A percentile compares a stretch with the other conserved stretches of the same genome.
Conservation (phyloP, 2,888 invertebrate genomes). For the Cheilosia grossa region DNA sequence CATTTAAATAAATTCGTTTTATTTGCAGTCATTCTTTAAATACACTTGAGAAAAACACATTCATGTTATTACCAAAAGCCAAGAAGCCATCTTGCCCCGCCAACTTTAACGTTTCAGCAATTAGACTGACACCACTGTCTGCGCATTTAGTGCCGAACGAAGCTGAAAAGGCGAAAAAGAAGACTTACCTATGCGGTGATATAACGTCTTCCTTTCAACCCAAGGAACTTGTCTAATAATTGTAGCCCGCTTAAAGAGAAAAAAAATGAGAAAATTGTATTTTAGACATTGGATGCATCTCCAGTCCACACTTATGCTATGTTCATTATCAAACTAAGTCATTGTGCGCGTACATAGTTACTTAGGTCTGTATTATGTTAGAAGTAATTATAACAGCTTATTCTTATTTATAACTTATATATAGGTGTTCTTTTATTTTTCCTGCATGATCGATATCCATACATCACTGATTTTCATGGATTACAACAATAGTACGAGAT, state of each 20-base stretch:
- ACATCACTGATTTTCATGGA: too few species aligned
- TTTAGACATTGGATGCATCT: slow-evolving; percentile 48
- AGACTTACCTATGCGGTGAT: slow-evolving; percentile 56
- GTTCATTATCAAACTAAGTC: slow-evolving; percentile 34
- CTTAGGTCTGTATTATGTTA: neutral
- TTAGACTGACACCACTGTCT: slow-evolving; percentile 21
- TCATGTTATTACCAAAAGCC: slow-evolving; percentile 27
- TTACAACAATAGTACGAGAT: too few species aligned
- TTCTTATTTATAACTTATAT: too few species aligned
- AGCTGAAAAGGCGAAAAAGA: slow-evolving; percentile 58
- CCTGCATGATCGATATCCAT: too few species aligned
- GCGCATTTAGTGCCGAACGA: slow-evolving; percentile 16
- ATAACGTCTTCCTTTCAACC: slow-evolving; percentile 53
- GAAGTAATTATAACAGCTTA: too few species aligned
- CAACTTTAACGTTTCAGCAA: slow-evolving; percentile 21
- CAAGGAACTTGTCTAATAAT: slow-evolving; percentile 44
- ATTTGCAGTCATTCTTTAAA: slow-evolving; percentile 11
- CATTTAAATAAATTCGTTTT: slow-evolving; percentile 14
- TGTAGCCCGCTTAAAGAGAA: slow-evolving; percentile 69
- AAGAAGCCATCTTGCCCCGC: slow-evolving; percentile 16
- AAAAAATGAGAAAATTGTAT: slow-evolving; percentile 57
- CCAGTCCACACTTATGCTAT: slow-evolving; percentile 34
- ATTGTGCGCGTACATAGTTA: slow-evolving; percentile 15
- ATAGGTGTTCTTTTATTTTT: too few species aligned
- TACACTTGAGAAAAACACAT: slow-evolving; percentile 23